Evolutionary conservation across 2,888 invertebrate genomes (phyloP).

Genomic region (Drosophila meridiana): DNA sequence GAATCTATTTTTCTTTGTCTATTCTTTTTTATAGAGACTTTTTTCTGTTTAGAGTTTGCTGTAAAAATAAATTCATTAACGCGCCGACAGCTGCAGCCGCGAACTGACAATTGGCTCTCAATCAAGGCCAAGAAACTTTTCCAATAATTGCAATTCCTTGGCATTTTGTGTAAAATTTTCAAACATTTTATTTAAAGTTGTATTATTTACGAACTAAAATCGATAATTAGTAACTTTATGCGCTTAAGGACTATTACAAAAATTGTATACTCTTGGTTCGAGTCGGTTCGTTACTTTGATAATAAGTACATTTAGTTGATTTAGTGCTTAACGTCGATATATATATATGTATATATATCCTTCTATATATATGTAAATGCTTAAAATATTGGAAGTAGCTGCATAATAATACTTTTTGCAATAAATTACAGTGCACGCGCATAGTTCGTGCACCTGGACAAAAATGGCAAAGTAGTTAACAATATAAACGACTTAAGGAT

Average conservation of each 20-base stretch:
- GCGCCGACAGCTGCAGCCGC: conserved; percentile 50
- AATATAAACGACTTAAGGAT: conserved; percentile 54
- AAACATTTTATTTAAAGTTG: conserved; percentile 70
- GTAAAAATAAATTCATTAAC: conserved; percentile 80
- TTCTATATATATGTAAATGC: conserved; percentile 51
- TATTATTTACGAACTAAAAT: conserved; percentile 58
- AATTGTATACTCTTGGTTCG: conserved; percentile 57
- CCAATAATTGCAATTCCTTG: neutral
- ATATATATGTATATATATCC: neutral
- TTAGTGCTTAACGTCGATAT: conserved; percentile 57
- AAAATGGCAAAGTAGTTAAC: conserved; percentile 69
- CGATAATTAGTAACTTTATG: conserved; percentile 74
- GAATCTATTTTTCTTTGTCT: conserved; percentile 20
- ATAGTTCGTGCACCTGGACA: conserved; percentile 47
- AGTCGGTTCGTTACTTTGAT: conserved; percentile 49
- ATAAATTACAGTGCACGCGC: conserved; percentile 70
- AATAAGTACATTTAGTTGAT: conserved; percentile 66
- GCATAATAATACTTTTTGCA: conserved; percentile 71
- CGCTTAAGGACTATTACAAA: conserved; percentile 67
- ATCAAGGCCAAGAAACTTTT: conserved; percentile 58
- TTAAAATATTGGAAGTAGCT: conserved; percentile 76
- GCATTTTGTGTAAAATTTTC: conserved; percentile 55
- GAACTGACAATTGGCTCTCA: conserved; percentile 27
- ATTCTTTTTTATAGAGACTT: neutral
- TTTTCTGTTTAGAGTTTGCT: conserved; percentile 8